Base-by-base conservation (phyloP, 53 echinoderm and acorn worm species). In the Pentamera pediparva region DNA sequence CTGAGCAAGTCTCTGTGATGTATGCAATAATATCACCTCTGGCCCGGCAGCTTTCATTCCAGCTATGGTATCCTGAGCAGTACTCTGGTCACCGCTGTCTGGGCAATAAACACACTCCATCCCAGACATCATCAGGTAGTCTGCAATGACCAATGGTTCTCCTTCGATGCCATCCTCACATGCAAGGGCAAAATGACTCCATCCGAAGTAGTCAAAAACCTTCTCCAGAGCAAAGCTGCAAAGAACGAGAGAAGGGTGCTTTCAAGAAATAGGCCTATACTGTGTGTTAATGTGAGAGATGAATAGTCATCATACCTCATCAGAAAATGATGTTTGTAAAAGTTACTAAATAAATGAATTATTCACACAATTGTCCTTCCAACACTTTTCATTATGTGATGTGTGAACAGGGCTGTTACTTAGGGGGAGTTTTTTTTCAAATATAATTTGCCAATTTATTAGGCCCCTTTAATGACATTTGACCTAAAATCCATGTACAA, bases 171-270 rank as follows among this genome's bases (percentile, higher is more conserved):
- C 65, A 15, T 54, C 70, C 40, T 86, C 89, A 2, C 89, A 78
- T 30, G 89, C 32, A 20, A 84, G 59, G 2, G 86, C 86, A 54
- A 82, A 93, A 11, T 86, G 65, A 49, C 58, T 77, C 93, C 89
- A 90, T 12, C 56, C 78, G 56, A 87, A 89, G 69, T 84, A 29
- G 7, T 81, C 50, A 48, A 93, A 93, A 25, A 93, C 43, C 41
- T 76, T 18, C 20, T 62, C 74, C 79, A 78, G 20, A 30, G 89
- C 69, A 59, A 79, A 82, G 11, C 92, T 92, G 74, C 1, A 32
- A 51, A 6, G 45, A 40, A 26, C 3, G 70, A 43, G 32, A 24
- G 36, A 26, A 40, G 36, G 20, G 10, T 19, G 8, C 58, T 21
- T 57, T 26, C 9, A 10, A 21, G 20, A 21, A 26, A 10, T 26